Evolutionary conservation across 1,140 invertebrate genomes (phyloP).

Genomic region (Euura saliciscinereae): DNA sequence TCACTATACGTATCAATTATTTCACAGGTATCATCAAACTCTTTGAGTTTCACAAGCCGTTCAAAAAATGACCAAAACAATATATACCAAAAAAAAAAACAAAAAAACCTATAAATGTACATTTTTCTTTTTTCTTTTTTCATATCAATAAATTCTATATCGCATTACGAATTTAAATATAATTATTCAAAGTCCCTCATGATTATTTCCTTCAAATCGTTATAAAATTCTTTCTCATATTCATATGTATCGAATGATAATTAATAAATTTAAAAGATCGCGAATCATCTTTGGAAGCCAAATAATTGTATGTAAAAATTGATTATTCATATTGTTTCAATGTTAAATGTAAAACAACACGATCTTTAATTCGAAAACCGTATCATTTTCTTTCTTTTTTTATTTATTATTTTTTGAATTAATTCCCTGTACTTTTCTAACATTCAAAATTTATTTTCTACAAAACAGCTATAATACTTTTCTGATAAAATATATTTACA

Average conservation of each 20-base stretch:
- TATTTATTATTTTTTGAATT: neutral
- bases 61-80: neutral
- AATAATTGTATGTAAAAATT: neutral
- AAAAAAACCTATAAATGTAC: neutral
- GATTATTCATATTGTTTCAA: neutral
- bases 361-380: neutral
- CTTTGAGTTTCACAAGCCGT: neutral
- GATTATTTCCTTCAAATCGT: too few relatives aligned
- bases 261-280: too few relatives aligned
- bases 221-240: too few relatives aligned
- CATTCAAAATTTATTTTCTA: conserved; percentile 6
- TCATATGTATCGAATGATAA: too few relatives aligned
- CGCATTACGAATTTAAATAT: too few relatives aligned
- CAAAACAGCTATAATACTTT: conserved; percentile 10
- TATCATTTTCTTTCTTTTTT: neutral
- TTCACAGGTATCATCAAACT: neutral
- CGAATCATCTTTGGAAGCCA: neutral
- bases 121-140: neutral
- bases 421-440: conserved; percentile 4
- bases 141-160: neutral
- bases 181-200: too few relatives aligned
- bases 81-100: neutral
- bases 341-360: neutral
- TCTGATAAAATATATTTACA: conserved; percentile 17
- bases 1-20: neutral